These are phyloP conservation scores for Brachionus manjavacas DNA, from an alignment of 1,140 invertebrate species.

Conservation along the genomic window DNA sequence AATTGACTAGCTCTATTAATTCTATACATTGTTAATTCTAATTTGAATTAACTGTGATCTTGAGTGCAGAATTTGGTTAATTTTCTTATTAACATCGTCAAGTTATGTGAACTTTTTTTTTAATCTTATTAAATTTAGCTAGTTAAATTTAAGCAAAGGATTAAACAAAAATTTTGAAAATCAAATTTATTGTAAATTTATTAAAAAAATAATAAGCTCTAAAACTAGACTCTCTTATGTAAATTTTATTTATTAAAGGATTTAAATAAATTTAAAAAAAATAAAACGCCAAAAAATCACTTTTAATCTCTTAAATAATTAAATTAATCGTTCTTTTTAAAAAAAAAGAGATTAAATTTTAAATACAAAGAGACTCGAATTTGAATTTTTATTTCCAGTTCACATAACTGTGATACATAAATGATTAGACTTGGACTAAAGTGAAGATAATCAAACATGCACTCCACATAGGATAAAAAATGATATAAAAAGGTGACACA, in stretches of 20 bases:
- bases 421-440: neutral
- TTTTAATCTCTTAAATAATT: too few relatives aligned
- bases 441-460: neutral
- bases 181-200: too few relatives aligned
- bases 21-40: neutral
- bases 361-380: neutral
- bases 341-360: neutral
- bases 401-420: neutral
- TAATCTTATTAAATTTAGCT: too few relatives aligned
- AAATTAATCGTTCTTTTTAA: too few relatives aligned
- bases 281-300: too few relatives aligned
- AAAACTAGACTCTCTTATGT: too few relatives aligned
- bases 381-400: neutral
- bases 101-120: neutral
- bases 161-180: too few relatives aligned
- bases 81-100: neutral
- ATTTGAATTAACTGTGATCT: neutral
- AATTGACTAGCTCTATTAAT: conserved; percentile 46
- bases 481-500: neutral
- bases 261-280: too few relatives aligned
- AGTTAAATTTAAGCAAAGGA: too few relatives aligned
- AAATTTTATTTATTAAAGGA: too few relatives aligned
- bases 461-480: neutral
- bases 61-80: neutral
- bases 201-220: too few relatives aligned